A percentile compares a stretch with the other conserved stretches of the same genome.
Conservation (phyloP, 2,888 invertebrate species). For the Diachrysia chrysitis region DNA sequence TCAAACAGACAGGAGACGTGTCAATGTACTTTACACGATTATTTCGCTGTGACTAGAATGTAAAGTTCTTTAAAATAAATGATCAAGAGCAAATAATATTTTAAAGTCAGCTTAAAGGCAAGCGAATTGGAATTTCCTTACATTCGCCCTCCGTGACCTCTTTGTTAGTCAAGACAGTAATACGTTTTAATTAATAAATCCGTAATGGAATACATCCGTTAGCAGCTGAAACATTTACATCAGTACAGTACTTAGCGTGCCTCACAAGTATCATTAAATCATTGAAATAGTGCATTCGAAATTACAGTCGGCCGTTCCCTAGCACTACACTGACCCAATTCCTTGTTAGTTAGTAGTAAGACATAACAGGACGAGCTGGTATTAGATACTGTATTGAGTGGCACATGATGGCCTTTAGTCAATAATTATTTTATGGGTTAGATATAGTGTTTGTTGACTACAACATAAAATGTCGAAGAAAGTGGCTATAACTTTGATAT, state of each 20-base stretch:
- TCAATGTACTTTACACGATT: neutral
- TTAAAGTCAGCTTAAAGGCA: neutral
- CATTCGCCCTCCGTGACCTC: neutral
- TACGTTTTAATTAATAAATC: constrained; percentile 23
- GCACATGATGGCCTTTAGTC: neutral
- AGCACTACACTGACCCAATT: constrained; percentile 31
- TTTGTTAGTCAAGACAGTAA: neutral
- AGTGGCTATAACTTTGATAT: constrained; percentile 11
- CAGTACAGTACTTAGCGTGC: constrained; percentile 22
- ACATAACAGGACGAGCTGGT: neutral
- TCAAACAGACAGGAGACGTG: neutral
- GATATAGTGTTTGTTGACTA: neutral
- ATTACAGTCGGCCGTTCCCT: constrained; percentile 31
- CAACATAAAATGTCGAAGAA: constrained; percentile 5
- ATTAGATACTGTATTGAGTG: neutral
- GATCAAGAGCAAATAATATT: constrained; percentile 4
- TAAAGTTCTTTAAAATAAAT: constrained; percentile 4
- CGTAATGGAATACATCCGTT: constrained; percentile 16
- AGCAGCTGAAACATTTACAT: neutral
- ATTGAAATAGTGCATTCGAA: constrained; percentile 35
- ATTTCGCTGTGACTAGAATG: neutral
- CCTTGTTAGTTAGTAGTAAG: constrained; percentile 1
- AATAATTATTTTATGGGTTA: neutral
- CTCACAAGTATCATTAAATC: constrained; percentile 20
- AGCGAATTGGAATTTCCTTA: neutral